Base-by-base conservation (phyloP, 2,797 vertebrate genomes). In the Crenichthys baileyi region DNA sequence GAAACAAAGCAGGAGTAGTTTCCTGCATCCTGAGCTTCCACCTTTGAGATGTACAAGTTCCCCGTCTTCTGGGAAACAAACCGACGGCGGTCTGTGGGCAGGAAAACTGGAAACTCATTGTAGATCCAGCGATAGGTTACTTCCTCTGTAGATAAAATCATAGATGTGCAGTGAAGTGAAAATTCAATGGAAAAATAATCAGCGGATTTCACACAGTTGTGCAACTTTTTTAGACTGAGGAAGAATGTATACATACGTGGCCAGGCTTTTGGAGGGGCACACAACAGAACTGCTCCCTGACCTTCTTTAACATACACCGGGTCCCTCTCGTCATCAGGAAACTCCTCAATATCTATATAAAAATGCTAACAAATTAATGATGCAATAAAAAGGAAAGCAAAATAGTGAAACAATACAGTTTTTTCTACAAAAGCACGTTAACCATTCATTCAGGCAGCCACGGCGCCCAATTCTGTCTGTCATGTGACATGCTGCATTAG, bases 1-100 rank as follows among this genome's bases (percentile, higher is more conserved):
- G 97, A 98, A 58, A 98, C 98, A 70, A 98, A 99, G 90, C 98
- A 99, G 0, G 98, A 99, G 83, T 99, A 99, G 95, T 99, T 99
- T 80, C 98, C 98, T 39, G 95, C 96, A 82, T 99, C 98, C 36
- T 96, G 96, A 77, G 96, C 95, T 90, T 99, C 98, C 24, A 98
- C 98, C 86, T 98, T 99, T 46, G 98, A 95, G 76, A 99, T 99
- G 94, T 99, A 99, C 65, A 99, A 95, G 91, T 99, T 98, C 53
- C 98, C 98, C 0, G 97, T 98, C 0, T 93, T 97, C 95, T 99
- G 98, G 51, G 98, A 98, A 76, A 99, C 98, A 84, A 99, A 99
- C 39, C 97, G 95, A 5, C 98, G 96, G 48, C 94, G 96, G 87
- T 98, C 97, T 61, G 97, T 96, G 81, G 94, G 90, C 88, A 99